Evolutionary conservation across 2,113 vertebrate genomes (phyloP), one percentile per base, ranked within the genome.

Genomic region (Coptodon rendalli): DNA sequence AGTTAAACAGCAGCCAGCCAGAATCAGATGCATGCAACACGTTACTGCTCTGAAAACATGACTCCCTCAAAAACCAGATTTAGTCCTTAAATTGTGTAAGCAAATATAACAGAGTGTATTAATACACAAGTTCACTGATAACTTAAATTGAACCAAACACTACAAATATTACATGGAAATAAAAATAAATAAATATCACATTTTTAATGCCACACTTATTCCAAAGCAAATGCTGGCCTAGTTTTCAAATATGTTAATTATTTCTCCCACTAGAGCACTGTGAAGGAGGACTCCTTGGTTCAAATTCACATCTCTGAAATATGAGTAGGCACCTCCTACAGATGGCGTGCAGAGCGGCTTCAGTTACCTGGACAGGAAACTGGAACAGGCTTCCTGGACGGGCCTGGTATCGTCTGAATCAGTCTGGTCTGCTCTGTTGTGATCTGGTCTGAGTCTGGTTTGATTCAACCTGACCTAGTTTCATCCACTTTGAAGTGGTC

Each of bases 291-390:
- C 34, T 50, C 48, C 36, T 78, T 3, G n/a, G 36, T 66, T 82
- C 36, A 82, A 57, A 63, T 38, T 63, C 9, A 14, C 40, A 52
- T 43, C 40, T 57, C 14, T 66, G 50, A 80, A 90, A 86, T 27
- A 43, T 36, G 83, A 87, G 87, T 79, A 86, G 40, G 79, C 71
- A 24, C 7, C 31, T 13, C 9, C 6, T 66, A 83, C 12, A 57
- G 3, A 34, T 22, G 9, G 40, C 16, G 38, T 48, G 43, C 22
- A 29, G 48, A 38, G 38, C 50, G 29, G 66, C 52, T 85, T 87
- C 10, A 24, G 24, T 85, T 90, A 95, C 94, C 95, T 94, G 87
- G 91, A 91, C 90, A 90, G 86, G 89, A 92, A 92, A 93, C 92
- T 91, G 92, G 88, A 90, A 89, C 90, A 88, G 89, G 91, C 82